Conservation (phyloP, 2,797 vertebrate species). For the Erethizon dorsatum region DNA sequence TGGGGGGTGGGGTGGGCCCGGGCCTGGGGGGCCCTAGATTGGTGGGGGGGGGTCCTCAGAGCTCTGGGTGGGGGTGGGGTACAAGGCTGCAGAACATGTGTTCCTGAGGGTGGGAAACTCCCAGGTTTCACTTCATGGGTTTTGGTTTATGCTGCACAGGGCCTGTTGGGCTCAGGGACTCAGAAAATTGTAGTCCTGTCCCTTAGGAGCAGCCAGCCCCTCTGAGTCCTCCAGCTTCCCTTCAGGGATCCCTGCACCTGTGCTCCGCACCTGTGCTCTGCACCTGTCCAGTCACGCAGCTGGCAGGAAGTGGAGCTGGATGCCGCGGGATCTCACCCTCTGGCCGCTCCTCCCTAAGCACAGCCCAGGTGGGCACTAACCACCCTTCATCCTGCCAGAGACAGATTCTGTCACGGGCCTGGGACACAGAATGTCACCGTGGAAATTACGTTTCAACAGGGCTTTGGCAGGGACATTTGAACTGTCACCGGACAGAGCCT, state of each 20-base stretch:
- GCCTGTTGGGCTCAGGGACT: not conserved
- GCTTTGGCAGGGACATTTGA: not conserved
- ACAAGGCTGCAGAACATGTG: accelerated
- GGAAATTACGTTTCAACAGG: not conserved
- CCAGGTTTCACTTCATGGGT: no score
- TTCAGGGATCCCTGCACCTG: not conserved
- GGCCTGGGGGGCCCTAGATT: not conserved
- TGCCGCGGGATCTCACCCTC: not conserved
- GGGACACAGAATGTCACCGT: not conserved
- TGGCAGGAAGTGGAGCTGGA: not conserved
- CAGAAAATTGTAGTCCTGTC: accelerated
- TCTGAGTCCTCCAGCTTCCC: no score
- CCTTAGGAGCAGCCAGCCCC: not conserved
- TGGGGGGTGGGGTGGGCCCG: accelerated
- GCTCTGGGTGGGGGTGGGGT: no score
- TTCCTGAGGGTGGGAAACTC: not conserved
- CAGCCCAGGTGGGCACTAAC: no score
- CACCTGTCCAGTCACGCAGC: not conserved
- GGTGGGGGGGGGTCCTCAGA: not conserved
- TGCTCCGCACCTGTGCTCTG: no score
- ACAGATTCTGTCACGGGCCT: not conserved
- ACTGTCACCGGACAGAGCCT: not conserved
- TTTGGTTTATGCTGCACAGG: accelerated
- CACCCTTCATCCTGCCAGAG: not conserved
- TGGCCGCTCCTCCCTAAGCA: accelerated